These are phyloP conservation scores for Caenorhabditis virilis DNA, from an alignment of 2,888 invertebrate genomes.

Conservation along the genomic window DNA sequence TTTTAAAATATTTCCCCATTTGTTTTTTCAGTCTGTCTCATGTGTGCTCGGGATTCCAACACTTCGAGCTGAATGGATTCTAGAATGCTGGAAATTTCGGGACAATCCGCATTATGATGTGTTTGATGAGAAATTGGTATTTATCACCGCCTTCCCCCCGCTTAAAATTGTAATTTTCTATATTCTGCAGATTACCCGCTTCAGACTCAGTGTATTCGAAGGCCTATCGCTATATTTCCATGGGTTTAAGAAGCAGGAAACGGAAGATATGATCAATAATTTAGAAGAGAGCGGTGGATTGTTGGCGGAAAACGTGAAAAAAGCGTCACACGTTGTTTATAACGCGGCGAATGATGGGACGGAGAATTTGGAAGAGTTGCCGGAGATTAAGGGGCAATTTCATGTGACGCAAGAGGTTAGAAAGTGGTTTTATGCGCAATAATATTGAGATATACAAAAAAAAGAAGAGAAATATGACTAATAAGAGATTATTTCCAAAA, in stretches of 20 bases:
- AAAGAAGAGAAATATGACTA: not conserved
- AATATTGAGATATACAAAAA: not conserved
- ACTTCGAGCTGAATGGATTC: constrained; percentile 31
- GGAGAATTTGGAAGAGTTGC: constrained; percentile 25
- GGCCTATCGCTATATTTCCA: constrained; percentile 34
- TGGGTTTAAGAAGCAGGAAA: constrained; percentile 36
- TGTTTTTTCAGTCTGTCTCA: no score
- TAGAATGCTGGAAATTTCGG: constrained; percentile 27
- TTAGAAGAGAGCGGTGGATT: constrained; percentile 20
- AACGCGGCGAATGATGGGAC: constrained; percentile 24
- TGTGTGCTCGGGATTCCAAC: no score
- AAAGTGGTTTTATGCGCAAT: not conserved
- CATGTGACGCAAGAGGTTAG: constrained; percentile 40
- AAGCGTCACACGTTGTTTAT: constrained; percentile 37
- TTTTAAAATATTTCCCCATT: no score
- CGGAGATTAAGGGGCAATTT: constrained; percentile 16
- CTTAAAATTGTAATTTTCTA: no score
- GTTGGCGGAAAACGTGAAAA: constrained; percentile 6
- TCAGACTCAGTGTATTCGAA: constrained; percentile 33
- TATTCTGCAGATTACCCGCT: no score
- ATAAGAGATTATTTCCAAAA: no score
- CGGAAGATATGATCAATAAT: constrained; percentile 32
- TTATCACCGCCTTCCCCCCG: no score
- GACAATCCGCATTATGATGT: constrained; percentile 34
- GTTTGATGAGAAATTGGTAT: constrained; percentile 19